Percentiles rank a stretch among this genome's conserved stretches.
phyloP scores from a whole-genome alignment of 2,797 vertebrate genomes.

The Discoglossus pictus region DNA sequence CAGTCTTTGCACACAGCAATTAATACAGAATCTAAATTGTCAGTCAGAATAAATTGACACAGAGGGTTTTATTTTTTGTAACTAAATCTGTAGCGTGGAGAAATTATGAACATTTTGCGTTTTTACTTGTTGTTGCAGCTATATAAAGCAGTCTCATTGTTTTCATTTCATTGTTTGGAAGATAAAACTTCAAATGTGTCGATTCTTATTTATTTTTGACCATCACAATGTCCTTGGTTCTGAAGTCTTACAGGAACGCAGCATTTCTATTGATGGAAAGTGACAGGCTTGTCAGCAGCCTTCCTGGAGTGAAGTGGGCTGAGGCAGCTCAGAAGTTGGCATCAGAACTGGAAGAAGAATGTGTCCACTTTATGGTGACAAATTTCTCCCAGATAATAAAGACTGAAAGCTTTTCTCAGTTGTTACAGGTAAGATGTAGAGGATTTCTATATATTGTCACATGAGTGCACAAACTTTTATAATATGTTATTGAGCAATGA shows the following conservation, averaged over 20 bases:
- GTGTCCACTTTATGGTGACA: constrained; percentile 76
- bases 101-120: too few species aligned
- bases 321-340: constrained; percentile 78
- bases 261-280: constrained; percentile 82
- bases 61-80: too few species aligned
- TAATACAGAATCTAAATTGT: too few species aligned
- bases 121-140: too few species aligned
- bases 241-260: constrained; percentile 82
- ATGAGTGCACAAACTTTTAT: too few species aligned
- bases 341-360: constrained; percentile 81
- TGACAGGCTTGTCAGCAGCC: constrained; percentile 81
- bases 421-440: constrained; percentile 80
- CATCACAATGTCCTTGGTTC: constrained; percentile 41
- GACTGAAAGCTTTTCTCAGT: constrained; percentile 78
- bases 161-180: constrained; percentile 43
- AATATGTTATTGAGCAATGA: too few species aligned
- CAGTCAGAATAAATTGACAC: too few species aligned
- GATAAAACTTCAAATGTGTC: constrained; percentile 18
- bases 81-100: too few species aligned
- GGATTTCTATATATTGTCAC: constrained; percentile 39
- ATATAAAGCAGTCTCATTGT: too few species aligned
- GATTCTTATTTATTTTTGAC: too few species aligned
- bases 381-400: constrained; percentile 75
- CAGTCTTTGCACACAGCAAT: too few species aligned
- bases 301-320: constrained; percentile 93